phyloP scores from a whole-genome alignment of 2,888 invertebrate species.

The Aspidiotus rigidus region DNA sequence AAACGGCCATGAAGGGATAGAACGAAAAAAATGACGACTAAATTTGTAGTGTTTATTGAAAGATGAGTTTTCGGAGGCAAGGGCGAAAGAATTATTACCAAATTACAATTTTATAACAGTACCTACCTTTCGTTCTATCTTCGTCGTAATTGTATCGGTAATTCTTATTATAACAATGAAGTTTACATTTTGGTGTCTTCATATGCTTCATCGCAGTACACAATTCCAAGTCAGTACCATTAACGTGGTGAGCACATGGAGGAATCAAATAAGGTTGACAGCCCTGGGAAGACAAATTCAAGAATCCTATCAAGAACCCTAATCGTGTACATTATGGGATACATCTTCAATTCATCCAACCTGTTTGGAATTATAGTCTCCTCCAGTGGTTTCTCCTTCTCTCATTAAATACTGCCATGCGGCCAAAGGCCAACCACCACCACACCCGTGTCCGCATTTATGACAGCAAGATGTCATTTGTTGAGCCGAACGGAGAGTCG shows the following conservation, averaged over 20 bases:
- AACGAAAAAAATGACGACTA: too few species aligned
- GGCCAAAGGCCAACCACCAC: slow-evolving; percentile 26
- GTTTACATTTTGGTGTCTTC: slow-evolving; percentile 29
- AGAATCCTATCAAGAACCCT: background rate
- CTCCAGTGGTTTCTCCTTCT: slow-evolving; percentile 30
- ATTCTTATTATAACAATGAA: slow-evolving; percentile 26
- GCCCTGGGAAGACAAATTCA: slow-evolving; percentile 20
- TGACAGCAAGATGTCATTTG: slow-evolving; percentile 20
- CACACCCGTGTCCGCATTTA: slow-evolving; percentile 21
- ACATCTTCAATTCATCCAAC: slow-evolving; percentile 6
- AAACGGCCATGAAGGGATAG: too few species aligned
- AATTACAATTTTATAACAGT: background rate
- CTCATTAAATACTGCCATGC: slow-evolving; percentile 17
- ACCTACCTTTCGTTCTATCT: slow-evolving; percentile 29
- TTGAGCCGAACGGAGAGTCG: slow-evolving; percentile 5
- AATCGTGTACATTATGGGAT: background rate
- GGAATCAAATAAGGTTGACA: slow-evolving; percentile 30
- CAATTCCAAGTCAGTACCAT: background rate
- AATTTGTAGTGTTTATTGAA: too few species aligned
- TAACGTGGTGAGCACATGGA: slow-evolving; percentile 23
- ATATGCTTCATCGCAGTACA: slow-evolving; percentile 7
- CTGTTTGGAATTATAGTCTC: slow-evolving; percentile 27
- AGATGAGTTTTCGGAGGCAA: too few species aligned
- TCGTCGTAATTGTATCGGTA: slow-evolving; percentile 23
- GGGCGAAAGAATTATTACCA: too few species aligned